Evolutionary conservation across 2,888 invertebrate genomes (phyloP).

Genomic region (Drosophila meridiana): DNA sequence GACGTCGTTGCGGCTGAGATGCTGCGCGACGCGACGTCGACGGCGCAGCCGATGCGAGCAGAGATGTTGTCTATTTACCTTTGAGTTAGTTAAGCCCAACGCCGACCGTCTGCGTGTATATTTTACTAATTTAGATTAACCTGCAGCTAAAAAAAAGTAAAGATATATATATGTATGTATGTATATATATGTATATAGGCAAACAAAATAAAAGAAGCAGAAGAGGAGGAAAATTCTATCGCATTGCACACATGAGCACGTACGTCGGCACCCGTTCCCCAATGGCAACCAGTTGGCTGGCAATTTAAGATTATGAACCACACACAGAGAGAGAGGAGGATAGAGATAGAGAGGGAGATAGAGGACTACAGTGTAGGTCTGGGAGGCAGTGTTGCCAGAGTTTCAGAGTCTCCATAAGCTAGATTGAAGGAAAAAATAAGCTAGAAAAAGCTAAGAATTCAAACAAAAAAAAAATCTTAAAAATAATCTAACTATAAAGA

Average conservation of each 20-base stretch:
- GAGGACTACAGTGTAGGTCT: not conserved
- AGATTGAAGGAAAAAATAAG: no score
- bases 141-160: conserved; percentile 63
- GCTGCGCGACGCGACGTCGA: conserved; percentile 22
- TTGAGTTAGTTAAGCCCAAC: conserved; percentile 74
- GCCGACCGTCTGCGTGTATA: conserved; percentile 62
- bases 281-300: conserved; percentile 51
- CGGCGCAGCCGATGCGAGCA: conserved; percentile 19
- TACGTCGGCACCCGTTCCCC: conserved; percentile 38
- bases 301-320: conserved; percentile 79
- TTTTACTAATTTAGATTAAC: conserved; percentile 82
- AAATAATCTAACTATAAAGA: no score
- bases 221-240: conserved; percentile 65
- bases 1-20: conserved; percentile 50
- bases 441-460: no score
- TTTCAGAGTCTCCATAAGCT: no score
- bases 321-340: conserved; percentile 54
- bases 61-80: conserved; percentile 70
- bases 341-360: not conserved
- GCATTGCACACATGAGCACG: conserved; percentile 79
- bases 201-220: not conserved
- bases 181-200: not conserved
- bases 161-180: not conserved
- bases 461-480: no score
- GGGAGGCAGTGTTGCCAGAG: not conserved